Percentiles rank a stretch among this genome's conserved stretches.
phyloP scores from a whole-genome alignment of 2,113 vertebrate species.

The Oreotragus oreotragus region DNA sequence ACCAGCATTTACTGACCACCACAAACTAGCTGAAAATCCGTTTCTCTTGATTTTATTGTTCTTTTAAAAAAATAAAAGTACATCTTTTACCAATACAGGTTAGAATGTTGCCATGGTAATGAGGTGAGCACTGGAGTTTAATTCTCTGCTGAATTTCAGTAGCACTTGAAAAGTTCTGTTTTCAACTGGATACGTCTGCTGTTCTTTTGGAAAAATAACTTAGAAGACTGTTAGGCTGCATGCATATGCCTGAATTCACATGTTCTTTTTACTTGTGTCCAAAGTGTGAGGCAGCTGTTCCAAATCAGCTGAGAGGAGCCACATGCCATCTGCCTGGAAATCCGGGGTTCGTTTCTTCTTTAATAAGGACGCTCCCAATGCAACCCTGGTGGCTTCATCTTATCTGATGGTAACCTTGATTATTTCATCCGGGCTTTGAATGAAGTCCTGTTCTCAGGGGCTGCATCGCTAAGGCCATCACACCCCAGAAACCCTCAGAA shows the following conservation, averaged over 20 bases:
- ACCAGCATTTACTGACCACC: not conserved
- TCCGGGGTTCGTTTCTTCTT: not conserved
- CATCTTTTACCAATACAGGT: constrained; percentile 37
- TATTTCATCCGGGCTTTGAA: not conserved
- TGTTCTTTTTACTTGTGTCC: not conserved
- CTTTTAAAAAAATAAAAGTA: constrained; percentile 67
- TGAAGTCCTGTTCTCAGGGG: not conserved
- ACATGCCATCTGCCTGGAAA: fast-evolving
- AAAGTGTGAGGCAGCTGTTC: not conserved
- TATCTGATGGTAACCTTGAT: not conserved
- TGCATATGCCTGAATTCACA: not conserved
- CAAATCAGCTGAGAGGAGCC: not conserved
- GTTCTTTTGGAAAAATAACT: constrained; percentile 14
- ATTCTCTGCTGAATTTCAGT: not conserved
- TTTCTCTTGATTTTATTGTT: constrained; percentile 37
- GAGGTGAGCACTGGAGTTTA: not conserved
- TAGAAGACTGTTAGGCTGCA: not conserved
- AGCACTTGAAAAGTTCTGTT: not conserved
- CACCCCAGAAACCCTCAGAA: not conserved
- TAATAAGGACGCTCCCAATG: not conserved
- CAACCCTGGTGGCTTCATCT: not conserved
- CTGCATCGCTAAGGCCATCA: not conserved
- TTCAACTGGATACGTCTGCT: not conserved
- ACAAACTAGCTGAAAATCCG: not conserved
- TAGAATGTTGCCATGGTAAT: constrained; percentile 23